phyloP scores from a whole-genome alignment of 1,140 invertebrate species.

The Trichogramma pretiosum region DNA sequence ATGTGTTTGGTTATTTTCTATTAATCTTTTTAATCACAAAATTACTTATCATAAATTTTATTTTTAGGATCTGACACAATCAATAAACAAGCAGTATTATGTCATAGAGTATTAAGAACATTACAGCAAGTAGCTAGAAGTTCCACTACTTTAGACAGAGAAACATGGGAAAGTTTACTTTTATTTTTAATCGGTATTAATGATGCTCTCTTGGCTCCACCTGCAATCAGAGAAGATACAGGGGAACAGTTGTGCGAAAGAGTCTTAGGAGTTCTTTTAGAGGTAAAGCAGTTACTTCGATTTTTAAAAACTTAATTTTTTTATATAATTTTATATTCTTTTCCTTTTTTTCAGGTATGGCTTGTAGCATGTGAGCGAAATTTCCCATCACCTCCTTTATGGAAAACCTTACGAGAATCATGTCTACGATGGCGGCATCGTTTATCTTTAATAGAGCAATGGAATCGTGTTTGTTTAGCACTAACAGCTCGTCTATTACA shows the following conservation, averaged over 20 bases:
- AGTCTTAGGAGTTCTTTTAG: constrained; percentile 86
- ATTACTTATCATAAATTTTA: constrained; percentile 19
- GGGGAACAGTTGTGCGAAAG: constrained; percentile 91
- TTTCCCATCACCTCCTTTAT: constrained; percentile 86
- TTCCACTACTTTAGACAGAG: constrained; percentile 66
- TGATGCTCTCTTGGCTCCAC: constrained; percentile 82
- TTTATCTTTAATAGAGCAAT: constrained; percentile 84
- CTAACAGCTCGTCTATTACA: constrained; percentile 75
- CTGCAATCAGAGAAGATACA: constrained; percentile 85
- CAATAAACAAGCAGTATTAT: constrained; percentile 87
- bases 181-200: constrained; percentile 88
- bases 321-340: constrained; percentile 4
- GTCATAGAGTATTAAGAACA: constrained; percentile 85
- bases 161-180: constrained; percentile 86
- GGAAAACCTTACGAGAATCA: constrained; percentile 91
- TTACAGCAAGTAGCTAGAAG: constrained; percentile 79
- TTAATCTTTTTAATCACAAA: constrained; percentile 1
- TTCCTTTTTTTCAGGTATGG: constrained; percentile 57
- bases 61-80: constrained; percentile 78
- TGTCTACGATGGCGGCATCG: constrained; percentile 90
- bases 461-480: constrained; percentile 86
- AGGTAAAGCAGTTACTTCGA: constrained; percentile 50
- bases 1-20: constrained; percentile 8
- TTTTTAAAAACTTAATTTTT: constrained; percentile 9
- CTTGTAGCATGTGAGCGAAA: constrained; percentile 81